Evolutionary conservation across 30 jellyfish, hydroid and myxozoan genomes (phyloP).

Genomic region (Clytia hemisphaerica): DNA sequence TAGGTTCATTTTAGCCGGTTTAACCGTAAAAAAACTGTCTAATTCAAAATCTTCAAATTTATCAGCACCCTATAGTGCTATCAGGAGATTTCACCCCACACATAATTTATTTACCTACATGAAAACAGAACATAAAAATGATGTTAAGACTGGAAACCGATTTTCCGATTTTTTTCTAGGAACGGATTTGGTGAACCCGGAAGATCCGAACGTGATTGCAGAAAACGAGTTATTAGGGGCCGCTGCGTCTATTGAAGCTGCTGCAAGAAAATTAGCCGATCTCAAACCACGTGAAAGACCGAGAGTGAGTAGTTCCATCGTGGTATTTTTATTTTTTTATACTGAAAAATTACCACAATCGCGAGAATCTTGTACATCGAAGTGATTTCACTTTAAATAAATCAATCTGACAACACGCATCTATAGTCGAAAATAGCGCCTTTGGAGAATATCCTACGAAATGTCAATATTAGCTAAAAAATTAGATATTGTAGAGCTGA

Average conservation of each 20-base stretch:
- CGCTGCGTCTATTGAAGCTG: slow-evolving; percentile 96
- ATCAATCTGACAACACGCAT: too few species aligned
- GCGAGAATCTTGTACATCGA: too few species aligned
- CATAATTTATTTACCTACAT: background rate
- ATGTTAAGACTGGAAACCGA: background rate
- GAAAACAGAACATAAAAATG: background rate
- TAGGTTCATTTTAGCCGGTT: too few species aligned
- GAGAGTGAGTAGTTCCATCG: too few species aligned
- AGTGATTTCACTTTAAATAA: background rate
- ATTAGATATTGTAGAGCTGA: too few species aligned
- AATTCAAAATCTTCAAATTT: too few species aligned
- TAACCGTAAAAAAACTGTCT: too few species aligned
- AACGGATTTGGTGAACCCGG: slow-evolving; percentile 71
- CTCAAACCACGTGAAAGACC: slow-evolving; percentile 76
- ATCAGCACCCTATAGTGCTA: background rate
- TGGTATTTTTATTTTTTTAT: too few species aligned
- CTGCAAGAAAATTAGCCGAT: slow-evolving; percentile 92
- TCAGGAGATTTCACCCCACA: background rate
- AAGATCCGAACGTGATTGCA: slow-evolving; percentile 89
- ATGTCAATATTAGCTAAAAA: too few species aligned
- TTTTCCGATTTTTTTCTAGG: slow-evolving; percentile 34
- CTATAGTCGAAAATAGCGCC: too few species aligned
- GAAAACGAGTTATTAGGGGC: slow-evolving; percentile 87
- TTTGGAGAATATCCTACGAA: too few species aligned
- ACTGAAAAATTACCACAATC: too few species aligned